phyloP scores from a whole-genome alignment of 2,797 vertebrate species.

The Carduelis carduelis region DNA sequence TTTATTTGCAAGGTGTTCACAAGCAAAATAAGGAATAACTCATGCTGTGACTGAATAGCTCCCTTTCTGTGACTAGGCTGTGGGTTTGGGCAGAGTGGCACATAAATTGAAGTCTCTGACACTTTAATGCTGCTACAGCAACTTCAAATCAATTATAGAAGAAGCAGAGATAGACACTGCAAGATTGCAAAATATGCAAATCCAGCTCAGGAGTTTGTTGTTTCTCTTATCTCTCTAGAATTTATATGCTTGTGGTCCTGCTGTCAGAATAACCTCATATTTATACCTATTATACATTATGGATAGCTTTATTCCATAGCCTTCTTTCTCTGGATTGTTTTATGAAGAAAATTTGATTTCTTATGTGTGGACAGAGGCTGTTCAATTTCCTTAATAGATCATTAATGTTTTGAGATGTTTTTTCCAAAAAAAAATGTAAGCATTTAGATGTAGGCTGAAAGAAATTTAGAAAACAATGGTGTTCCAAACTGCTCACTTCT shows the following conservation, averaged over 20 bases:
- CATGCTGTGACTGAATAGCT: neutral
- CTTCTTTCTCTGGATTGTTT: neutral
- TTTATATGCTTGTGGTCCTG: neutral
- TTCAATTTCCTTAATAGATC: neutral
- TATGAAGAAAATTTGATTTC: neutral
- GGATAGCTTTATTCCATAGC: neutral
- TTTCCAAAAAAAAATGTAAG: neutral
- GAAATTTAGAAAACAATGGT: neutral
- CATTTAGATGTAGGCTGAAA: neutral
- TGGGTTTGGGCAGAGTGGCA: neutral
- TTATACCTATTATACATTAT: neutral
- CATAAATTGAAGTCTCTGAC: constrained; percentile 42
- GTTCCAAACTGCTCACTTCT: neutral
- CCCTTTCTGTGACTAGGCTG: neutral
- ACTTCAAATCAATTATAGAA: constrained; percentile 23
- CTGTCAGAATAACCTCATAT: neutral
- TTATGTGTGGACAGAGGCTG: neutral
- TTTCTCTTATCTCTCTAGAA: neutral
- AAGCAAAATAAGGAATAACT: constrained; percentile 33
- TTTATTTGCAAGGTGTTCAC: constrained; percentile 23
- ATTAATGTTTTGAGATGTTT: neutral
- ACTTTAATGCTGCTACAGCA: constrained; percentile 16
- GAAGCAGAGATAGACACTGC: neutral
- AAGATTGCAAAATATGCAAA: constrained; percentile 35
- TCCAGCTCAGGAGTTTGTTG: neutral